phyloP scores from a whole-genome alignment of 2,888 invertebrate species.

The Ptychoptera albimana region DNA sequence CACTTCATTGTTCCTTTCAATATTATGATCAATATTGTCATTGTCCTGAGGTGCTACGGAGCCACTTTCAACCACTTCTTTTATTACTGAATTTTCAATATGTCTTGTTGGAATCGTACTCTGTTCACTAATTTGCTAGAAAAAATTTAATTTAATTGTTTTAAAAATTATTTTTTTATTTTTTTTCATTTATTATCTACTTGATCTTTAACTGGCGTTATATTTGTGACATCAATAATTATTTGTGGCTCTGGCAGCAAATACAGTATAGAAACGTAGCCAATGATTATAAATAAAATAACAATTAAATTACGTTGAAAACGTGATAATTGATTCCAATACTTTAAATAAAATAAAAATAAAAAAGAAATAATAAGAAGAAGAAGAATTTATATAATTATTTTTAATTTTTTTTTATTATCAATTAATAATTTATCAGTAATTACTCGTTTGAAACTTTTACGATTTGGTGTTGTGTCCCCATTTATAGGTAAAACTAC shows the following conservation, averaged over 20 bases:
- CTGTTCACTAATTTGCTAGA: not conserved
- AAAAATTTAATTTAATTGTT: not conserved
- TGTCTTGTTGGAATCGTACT: not conserved
- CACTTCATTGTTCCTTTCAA: not conserved
- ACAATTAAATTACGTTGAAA: conserved; percentile 65
- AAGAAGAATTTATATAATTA: not conserved
- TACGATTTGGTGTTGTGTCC: conserved; percentile 15
- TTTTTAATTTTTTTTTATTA: not conserved
- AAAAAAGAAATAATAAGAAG: not conserved
- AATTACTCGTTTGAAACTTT: conserved; percentile 26
- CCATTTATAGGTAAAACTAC: conserved; percentile 2
- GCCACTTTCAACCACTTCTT: conserved; percentile 9
- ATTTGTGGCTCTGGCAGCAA: conserved; percentile 34
- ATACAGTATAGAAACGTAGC: conserved; percentile 42
- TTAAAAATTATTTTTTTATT: conserved; percentile 11
- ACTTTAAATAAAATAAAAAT: conserved; percentile 33
- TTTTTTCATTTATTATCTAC: conserved; percentile 12
- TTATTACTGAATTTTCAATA: conserved; percentile 7
- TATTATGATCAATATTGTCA: conserved; percentile 4
- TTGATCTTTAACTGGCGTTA: conserved; percentile 14
- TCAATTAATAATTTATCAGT: not conserved
- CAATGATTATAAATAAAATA: conserved; percentile 4
- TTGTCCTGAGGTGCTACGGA: conserved; percentile 3
- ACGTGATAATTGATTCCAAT: conserved; percentile 75
- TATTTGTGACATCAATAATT: conserved; percentile 12